phyloP scores from a whole-genome alignment of 2,888 invertebrate genomes.

The Galeopsomyia nigrocyanea region DNA sequence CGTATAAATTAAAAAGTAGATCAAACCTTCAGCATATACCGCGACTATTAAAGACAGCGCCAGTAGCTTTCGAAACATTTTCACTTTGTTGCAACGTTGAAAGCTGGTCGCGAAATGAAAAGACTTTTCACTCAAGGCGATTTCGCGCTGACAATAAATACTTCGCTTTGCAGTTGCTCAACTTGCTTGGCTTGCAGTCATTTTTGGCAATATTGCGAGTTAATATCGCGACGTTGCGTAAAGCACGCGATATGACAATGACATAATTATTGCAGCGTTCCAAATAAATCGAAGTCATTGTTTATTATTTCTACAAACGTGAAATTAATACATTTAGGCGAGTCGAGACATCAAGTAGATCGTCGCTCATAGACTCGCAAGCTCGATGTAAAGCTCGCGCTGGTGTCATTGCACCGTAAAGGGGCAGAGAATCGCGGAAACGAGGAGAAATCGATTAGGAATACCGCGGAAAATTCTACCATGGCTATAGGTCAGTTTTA shows the following conservation, averaged over 20 bases:
- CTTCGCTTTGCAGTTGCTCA: constrained; percentile 1
- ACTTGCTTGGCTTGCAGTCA: background rate
- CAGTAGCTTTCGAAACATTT: constrained; percentile 9
- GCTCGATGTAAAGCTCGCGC: background rate
- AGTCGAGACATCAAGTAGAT: background rate
- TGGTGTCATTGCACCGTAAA: constrained; percentile 33
- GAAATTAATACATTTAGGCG: too few species aligned
- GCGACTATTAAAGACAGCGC: constrained; percentile 4
- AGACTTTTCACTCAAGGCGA: background rate
- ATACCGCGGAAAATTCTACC: constrained; percentile 5
- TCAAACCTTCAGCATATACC: constrained; percentile 8
- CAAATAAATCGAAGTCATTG: too few species aligned
- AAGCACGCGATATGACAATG: too few species aligned
- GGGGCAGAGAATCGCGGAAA: background rate
- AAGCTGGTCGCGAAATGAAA: background rate
- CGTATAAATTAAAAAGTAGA: background rate
- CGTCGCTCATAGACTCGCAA: background rate
- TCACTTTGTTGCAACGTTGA: background rate
- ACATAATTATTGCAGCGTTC: too few species aligned
- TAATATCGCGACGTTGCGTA: too few species aligned
- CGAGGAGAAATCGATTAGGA: constrained; percentile 17
- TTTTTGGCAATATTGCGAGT: too few species aligned
- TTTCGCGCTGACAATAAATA: constrained; percentile 20
- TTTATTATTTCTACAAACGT: too few species aligned
- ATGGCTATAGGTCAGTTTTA: too few species aligned